phyloP scores from a whole-genome alignment of 2,113 vertebrate species.

The Gobius niger region DNA sequence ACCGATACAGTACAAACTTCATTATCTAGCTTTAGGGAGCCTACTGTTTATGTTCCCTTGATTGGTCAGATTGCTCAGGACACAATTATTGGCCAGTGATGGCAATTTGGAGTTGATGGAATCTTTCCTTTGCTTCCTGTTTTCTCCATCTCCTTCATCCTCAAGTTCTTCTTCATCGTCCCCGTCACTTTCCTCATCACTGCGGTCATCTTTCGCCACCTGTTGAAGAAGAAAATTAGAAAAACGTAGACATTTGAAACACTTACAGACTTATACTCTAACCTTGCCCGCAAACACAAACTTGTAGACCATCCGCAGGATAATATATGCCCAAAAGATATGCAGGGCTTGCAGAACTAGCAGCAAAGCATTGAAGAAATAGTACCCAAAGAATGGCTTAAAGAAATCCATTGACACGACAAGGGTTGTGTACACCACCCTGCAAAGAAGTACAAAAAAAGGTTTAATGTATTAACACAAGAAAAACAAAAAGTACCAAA shows the following conservation, averaged over 20 bases:
- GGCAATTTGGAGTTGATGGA: slow-evolving; percentile 51
- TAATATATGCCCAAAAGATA: slow-evolving; percentile 90
- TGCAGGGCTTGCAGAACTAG: slow-evolving; percentile 85
- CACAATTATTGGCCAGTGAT: slow-evolving; percentile 72
- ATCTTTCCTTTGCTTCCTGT: slow-evolving; percentile 70
- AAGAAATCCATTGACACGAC: slow-evolving; percentile 77
- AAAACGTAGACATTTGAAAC: not conserved
- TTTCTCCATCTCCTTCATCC: slow-evolving; percentile 43
- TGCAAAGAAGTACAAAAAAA: slow-evolving; percentile 52
- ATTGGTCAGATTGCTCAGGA: slow-evolving; percentile 74
- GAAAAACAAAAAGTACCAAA: not conserved
- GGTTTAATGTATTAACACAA: not conserved
- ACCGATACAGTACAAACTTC: not conserved
- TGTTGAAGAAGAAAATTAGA: slow-evolving; percentile 36
- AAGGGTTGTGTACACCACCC: slow-evolving; percentile 81
- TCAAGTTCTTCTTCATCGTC: slow-evolving; percentile 70
- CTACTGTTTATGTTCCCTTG: slow-evolving; percentile 70
- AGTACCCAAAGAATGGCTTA: slow-evolving; percentile 87
- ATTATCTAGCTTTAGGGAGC: slow-evolving; percentile 77
- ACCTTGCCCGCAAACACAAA: slow-evolving; percentile 86
- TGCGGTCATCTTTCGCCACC: slow-evolving; percentile 89
- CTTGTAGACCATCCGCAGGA: slow-evolving; percentile 87
- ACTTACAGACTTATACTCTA: slow-evolving; percentile 10
- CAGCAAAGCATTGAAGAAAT: slow-evolving; percentile 86
- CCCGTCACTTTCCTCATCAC: slow-evolving; percentile 86